Conservation (phyloP, 1,140 invertebrate species). For the Scaptomyza hsui region DNA sequence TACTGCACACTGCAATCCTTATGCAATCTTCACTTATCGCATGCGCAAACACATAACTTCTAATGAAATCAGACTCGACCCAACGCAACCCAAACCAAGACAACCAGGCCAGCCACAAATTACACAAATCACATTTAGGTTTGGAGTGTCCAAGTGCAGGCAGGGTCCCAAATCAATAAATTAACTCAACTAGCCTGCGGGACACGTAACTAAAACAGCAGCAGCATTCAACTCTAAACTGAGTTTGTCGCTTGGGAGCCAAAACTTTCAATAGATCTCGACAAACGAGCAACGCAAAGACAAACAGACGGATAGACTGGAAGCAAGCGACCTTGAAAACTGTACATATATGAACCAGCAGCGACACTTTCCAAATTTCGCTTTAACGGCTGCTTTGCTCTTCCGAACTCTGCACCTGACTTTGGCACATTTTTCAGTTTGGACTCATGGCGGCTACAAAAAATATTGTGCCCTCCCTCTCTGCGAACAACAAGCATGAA, state of each 20-base stretch:
- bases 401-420: neutral
- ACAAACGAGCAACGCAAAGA: neutral
- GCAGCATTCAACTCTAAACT: neutral
- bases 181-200: conserved; percentile 33
- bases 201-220: conserved; percentile 28
- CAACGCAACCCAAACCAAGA: too few species aligned
- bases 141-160: conserved; percentile 11
- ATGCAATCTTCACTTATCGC: neutral
- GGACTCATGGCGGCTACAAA: conserved; percentile 28
- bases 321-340: conserved; percentile 53
- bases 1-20: conserved; percentile 1
- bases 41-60: conserved; percentile 14
- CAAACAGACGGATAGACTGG: neutral
- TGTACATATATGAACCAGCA: conserved; percentile 27
- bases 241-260: conserved; percentile 39
- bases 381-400: neutral
- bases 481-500: neutral
- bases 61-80: conserved; percentile 14
- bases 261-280: conserved; percentile 55
- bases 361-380: neutral
- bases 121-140: conserved; percentile 56
- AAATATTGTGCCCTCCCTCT: too few species aligned
- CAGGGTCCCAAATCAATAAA: conserved; percentile 61
- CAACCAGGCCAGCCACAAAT: conserved; percentile 14
- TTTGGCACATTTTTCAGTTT: conserved; percentile 71